phyloP scores from a whole-genome alignment of 2,113 vertebrate species.

The Riparia riparia region DNA sequence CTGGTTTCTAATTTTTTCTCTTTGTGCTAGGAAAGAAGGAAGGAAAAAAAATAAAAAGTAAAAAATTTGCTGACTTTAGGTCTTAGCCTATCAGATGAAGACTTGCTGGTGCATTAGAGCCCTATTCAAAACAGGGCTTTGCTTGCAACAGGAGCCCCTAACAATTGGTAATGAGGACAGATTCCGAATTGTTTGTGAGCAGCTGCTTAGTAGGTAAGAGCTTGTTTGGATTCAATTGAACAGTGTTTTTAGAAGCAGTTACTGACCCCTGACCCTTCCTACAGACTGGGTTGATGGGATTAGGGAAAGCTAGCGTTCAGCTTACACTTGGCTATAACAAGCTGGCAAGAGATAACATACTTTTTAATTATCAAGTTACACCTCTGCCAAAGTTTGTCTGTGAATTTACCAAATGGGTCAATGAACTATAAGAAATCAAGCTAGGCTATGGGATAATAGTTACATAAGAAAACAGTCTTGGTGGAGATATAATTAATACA shows the following conservation, averaged over 20 bases:
- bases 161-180: conserved; percentile 69
- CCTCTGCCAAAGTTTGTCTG: conserved; percentile 78
- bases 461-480: not conserved
- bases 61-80: conserved; percentile 28
- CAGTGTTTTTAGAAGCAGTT: conserved; percentile 83
- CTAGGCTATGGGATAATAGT: not conserved
- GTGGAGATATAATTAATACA: not conserved
- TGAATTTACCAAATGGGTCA: conserved; percentile 75
- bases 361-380: conserved; percentile 87
- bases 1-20: not conserved
- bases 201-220: conserved; percentile 67
- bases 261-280: conserved; percentile 85
- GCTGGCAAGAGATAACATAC: conserved; percentile 84
- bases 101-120: not conserved
- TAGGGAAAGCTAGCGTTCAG: conserved; percentile 81
- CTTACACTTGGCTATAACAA: conserved; percentile 83
- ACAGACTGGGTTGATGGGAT: conserved; percentile 84
- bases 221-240: conserved; percentile 77
- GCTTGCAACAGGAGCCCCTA: conserved; percentile 59
- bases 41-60: not conserved
- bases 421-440: conserved; percentile 45
- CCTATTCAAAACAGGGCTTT: conserved; percentile 53
- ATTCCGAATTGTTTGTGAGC: conserved; percentile 64
- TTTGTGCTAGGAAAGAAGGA: conserved; percentile 3
- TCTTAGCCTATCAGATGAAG: conserved; percentile 31